phyloP scores from a whole-genome alignment of 2,888 invertebrate species.

The Bellardia bayeri region DNA sequence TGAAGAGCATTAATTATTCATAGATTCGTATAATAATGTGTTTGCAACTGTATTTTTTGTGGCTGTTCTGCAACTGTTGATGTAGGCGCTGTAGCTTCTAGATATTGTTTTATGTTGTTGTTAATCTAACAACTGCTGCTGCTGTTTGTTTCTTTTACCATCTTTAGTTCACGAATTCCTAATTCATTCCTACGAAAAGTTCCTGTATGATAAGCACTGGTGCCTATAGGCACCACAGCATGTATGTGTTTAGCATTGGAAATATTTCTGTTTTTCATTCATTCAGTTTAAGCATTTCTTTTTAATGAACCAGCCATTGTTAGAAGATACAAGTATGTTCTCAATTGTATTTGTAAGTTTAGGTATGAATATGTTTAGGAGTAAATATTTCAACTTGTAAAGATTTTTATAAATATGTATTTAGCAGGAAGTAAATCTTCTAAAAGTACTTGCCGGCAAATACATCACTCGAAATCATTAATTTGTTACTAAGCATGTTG shows the following conservation, averaged over 20 bases:
- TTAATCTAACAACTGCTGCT: slow-evolving; percentile 4
- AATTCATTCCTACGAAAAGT: neutral
- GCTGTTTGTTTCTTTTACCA: neutral
- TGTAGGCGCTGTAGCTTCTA: neutral
- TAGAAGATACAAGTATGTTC: neutral
- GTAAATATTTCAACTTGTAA: neutral
- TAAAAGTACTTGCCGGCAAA: too few species aligned
- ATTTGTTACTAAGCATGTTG: neutral
- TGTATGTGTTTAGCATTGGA: neutral
- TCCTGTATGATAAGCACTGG: neutral
- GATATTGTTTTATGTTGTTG: neutral
- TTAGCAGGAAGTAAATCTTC: too few species aligned
- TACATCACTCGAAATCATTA: slow-evolving; percentile 22
- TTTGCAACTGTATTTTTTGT: neutral
- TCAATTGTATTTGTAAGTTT: neutral
- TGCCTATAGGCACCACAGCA: too few species aligned
- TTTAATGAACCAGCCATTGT: neutral
- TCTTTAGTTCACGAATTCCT: neutral
- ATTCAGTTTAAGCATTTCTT: neutral
- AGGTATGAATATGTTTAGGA: neutral
- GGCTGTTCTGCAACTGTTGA: neutral
- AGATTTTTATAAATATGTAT: neutral
- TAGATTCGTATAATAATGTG: slow-evolving; percentile 23
- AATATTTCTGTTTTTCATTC: neutral
- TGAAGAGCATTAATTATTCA: slow-evolving; percentile 47